Percentiles rank a stretch among this genome's conserved stretches.
Evolutionary conservation across 2,113 vertebrate genomes (phyloP).

Genomic region (Cervus canadensis): DNA sequence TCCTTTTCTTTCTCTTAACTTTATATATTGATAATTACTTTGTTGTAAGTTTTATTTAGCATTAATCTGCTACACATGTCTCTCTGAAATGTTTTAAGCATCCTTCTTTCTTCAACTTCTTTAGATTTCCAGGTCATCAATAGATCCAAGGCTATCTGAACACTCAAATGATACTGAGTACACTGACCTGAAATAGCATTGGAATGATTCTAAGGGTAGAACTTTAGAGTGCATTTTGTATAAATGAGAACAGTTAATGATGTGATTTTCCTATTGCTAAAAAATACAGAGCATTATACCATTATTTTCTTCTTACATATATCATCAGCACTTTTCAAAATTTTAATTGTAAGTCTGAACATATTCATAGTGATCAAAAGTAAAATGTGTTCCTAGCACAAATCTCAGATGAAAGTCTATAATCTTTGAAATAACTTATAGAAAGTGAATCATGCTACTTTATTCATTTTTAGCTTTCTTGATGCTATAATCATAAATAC

Average conservation of each 20-base stretch:
- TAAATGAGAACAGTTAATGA: background rate
- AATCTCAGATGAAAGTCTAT: slow-evolving; percentile 31
- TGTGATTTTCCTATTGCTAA: background rate
- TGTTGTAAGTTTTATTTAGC: background rate
- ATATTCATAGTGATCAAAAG: slow-evolving; percentile 7
- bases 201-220: background rate
- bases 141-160: slow-evolving; percentile 49
- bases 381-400: slow-evolving; percentile 5
- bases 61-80: background rate
- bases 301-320: background rate
- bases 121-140: slow-evolving; percentile 68
- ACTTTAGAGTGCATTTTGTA: background rate
- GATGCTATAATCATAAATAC: slow-evolving; percentile 56
- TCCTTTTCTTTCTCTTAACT: background rate
- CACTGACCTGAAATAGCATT: background rate
- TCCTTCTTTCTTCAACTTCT: slow-evolving; percentile 58
- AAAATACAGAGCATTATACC: background rate
- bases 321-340: background rate
- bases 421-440: slow-evolving; percentile 18
- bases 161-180: background rate
- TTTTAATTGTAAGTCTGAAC: background rate
- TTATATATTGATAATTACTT: background rate
- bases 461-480: slow-evolving; percentile 55
- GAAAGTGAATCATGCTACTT: slow-evolving; percentile 50
- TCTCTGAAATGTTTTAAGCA: slow-evolving; percentile 56